phyloP scores from a whole-genome alignment of 2,113 vertebrate species.

The Mohoua ochrocephala region DNA sequence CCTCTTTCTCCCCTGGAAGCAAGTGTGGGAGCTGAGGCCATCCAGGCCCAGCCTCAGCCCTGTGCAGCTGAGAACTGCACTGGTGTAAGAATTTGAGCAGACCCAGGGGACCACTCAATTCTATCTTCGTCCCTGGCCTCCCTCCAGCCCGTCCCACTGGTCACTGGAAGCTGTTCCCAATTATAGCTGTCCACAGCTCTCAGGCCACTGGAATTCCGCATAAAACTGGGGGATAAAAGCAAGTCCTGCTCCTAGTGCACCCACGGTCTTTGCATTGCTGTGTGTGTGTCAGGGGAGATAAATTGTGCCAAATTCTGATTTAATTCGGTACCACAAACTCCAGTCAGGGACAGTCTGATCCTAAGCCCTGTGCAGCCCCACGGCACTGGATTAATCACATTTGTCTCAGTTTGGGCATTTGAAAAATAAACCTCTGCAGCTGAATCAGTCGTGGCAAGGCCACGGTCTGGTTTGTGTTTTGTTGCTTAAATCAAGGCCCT shows the following conservation, averaged over 20 bases:
- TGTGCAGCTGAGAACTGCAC: background rate
- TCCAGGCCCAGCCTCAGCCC: background rate
- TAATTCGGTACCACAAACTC: background rate
- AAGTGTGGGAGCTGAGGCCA: background rate
- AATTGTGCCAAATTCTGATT: background rate
- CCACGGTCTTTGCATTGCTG: accelerated
- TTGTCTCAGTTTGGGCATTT: background rate
- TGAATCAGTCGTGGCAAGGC: background rate
- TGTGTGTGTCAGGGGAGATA: background rate
- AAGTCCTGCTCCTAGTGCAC: background rate
- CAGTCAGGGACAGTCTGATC: background rate
- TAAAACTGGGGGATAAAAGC: background rate
- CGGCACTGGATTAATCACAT: background rate
- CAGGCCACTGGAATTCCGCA: background rate
- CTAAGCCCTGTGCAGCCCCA: background rate
- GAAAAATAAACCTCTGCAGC: background rate
- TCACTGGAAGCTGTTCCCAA: background rate
- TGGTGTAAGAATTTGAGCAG: background rate
- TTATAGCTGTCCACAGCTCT: background rate
- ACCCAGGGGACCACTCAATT: background rate
- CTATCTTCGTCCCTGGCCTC: background rate
- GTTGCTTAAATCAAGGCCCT: background rate
- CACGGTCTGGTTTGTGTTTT: background rate
- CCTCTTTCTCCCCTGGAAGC: background rate
- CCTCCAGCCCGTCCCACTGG: background rate